These are phyloP conservation scores for Staurois parvus DNA, from an alignment of 2,797 vertebrate species.

Conservation along the genomic window DNA sequence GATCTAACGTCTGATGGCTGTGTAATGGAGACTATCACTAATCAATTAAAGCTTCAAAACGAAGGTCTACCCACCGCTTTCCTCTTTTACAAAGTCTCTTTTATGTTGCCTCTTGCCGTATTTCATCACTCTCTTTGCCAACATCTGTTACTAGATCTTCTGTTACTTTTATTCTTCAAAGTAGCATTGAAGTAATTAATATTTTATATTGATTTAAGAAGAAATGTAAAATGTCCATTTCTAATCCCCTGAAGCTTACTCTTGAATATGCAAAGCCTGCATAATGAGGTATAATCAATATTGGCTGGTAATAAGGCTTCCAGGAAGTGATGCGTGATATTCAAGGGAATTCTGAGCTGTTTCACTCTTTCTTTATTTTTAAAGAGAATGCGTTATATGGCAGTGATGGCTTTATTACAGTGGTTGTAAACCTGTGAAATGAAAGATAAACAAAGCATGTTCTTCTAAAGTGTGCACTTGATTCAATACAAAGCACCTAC, in stretches of 20 bases:
- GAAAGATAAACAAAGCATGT: too few relatives aligned
- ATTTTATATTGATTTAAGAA: slow-evolving; percentile 29
- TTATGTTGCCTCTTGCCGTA: neutral
- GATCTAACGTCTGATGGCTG: neutral
- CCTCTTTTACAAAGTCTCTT: neutral
- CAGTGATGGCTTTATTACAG: too few relatives aligned
- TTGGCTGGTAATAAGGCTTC: slow-evolving; percentile 25
- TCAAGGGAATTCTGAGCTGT: neutral
- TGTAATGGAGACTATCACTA: neutral
- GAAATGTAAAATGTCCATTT: slow-evolving; percentile 24
- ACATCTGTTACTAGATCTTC: neutral
- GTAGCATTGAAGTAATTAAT: slow-evolving; percentile 28
- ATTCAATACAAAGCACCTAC: too few relatives aligned
- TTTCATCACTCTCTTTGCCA: neutral
- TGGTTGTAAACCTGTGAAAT: too few relatives aligned
- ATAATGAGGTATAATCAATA: slow-evolving; percentile 41
- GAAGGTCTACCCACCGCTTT: neutral
- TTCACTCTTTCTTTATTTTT: too few relatives aligned
- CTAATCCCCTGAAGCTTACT: neutral
- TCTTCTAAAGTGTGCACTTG: too few relatives aligned
- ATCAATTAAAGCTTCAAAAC: neutral
- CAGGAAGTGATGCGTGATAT: slow-evolving; percentile 59
- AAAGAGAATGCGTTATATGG: too few relatives aligned
- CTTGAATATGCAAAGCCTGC: slow-evolving; percentile 18
- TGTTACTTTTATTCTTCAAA: slow-evolving; percentile 18